Evolutionary conservation across 2,797 vertebrate genomes (phyloP).

Genomic region (Chrysocyon brachyurus): DNA sequence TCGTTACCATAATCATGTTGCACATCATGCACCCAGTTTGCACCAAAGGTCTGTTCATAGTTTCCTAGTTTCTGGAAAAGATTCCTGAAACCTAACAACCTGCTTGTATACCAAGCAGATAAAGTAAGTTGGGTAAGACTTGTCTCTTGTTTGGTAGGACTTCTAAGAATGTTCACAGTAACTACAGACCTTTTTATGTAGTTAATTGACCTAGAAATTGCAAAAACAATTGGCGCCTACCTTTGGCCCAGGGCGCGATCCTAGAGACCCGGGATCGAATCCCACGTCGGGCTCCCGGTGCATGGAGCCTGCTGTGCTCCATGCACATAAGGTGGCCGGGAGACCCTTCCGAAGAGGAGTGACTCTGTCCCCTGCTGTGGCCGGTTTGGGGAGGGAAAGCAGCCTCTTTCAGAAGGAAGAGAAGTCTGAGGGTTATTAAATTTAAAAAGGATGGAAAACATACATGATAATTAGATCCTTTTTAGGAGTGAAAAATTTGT

Average conservation of each 20-base stretch:
- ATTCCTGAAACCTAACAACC: conserved; percentile 3
- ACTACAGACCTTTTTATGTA: not conserved
- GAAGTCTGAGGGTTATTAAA: conserved; percentile 2
- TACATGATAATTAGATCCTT: conserved; percentile 2
- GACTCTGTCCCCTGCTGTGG: not conserved
- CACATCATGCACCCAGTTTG: not conserved
- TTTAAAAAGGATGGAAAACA: conserved; percentile 9
- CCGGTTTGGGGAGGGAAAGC: not conserved
- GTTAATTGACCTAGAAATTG: conserved; percentile 8
- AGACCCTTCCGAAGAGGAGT: conserved; percentile 4
- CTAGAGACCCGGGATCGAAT: no score
- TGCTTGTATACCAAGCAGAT: not conserved
- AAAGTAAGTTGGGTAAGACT: not conserved
- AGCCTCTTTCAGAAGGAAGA: not conserved
- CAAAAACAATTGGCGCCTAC: not conserved
- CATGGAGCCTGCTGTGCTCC: no score
- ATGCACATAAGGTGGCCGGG: not conserved
- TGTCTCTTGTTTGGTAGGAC: conserved; percentile 43
- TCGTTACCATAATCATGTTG: not conserved
- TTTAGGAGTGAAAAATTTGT: not conserved
- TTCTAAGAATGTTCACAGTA: conserved; percentile 21
- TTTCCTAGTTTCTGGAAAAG: conserved; percentile 34
- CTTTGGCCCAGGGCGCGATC: no score
- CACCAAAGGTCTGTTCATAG: not conserved
- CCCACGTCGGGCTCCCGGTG: no score